Conservation (phyloP, 1,140 invertebrate species). For the Leucophenga varia region DNA sequence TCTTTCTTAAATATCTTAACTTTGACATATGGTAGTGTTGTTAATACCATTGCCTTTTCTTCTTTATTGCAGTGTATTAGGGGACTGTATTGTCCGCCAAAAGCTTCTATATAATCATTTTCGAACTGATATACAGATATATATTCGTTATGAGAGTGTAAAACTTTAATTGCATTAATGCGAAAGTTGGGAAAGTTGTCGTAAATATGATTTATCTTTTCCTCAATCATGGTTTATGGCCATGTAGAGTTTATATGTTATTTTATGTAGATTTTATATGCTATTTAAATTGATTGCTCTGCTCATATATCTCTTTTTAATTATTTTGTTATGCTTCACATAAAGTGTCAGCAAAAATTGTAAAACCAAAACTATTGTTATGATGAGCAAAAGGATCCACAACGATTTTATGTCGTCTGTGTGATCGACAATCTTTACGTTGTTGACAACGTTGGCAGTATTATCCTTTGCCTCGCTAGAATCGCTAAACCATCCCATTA, state of each 20-base stretch:
- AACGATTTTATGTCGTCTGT: too few relatives aligned
- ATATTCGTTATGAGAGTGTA: not conserved
- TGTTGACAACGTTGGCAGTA: not conserved
- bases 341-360: slow-evolving; percentile 1
- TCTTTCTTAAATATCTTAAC: too few relatives aligned
- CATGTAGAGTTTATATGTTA: too few relatives aligned
- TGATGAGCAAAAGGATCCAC: too few relatives aligned
- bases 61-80: too few relatives aligned
- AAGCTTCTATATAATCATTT: slow-evolving; percentile 1
- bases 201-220: not conserved
- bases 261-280: too few relatives aligned
- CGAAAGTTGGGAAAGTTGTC: not conserved
- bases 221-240: not conserved
- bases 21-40: too few relatives aligned
- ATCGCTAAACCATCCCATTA: too few relatives aligned
- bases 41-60: too few relatives aligned
- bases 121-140: not conserved
- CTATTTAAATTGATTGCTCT: not conserved
- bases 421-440: too few relatives aligned
- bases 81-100: too few relatives aligned
- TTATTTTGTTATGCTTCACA: slow-evolving; percentile 2
- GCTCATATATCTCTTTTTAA: slow-evolving; percentile 2
- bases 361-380: not conserved
- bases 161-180: slow-evolving; percentile 1
- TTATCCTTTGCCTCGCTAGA: not conserved